Conservation (phyloP, 2,888 invertebrate genomes). For the Acrobasis suavella region DNA sequence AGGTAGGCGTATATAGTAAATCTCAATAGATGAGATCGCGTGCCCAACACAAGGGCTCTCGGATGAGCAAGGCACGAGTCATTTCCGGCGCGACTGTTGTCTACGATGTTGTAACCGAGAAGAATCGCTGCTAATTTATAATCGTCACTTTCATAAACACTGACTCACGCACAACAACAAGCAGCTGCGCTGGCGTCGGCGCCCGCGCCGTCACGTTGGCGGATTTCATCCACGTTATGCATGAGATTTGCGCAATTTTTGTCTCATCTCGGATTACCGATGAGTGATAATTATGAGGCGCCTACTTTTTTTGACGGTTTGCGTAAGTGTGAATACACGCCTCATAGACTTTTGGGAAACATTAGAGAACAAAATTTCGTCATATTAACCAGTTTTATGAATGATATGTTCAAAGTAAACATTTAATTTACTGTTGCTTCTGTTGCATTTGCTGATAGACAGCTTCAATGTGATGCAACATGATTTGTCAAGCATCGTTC, state of each 20-base stretch:
- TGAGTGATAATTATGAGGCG: slow-evolving; percentile 56
- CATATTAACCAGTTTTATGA: slow-evolving; percentile 22
- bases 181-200: slow-evolving; percentile 36
- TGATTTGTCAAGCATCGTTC: slow-evolving; percentile 11
- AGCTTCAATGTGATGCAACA: background rate
- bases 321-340: slow-evolving; percentile 40
- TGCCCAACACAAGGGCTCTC: slow-evolving; percentile 52
- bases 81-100: slow-evolving; percentile 68
- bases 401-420: slow-evolving; percentile 17
- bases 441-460: slow-evolving; percentile 13
- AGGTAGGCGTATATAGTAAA: slow-evolving; percentile 33
- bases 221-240: slow-evolving; percentile 49
- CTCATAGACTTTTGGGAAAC: slow-evolving; percentile 24
- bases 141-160: slow-evolving; percentile 71
- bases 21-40: slow-evolving; percentile 53
- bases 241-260: slow-evolving; percentile 49
- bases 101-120: slow-evolving; percentile 59
- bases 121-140: slow-evolving; percentile 75
- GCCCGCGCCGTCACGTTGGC: slow-evolving; percentile 47
- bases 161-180: slow-evolving; percentile 63
- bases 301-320: slow-evolving; percentile 44
- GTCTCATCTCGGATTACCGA: slow-evolving; percentile 53
- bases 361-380: slow-evolving; percentile 10
- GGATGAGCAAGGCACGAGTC: slow-evolving; percentile 64
- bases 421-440: slow-evolving; percentile 15